Evolutionary conservation across 2,113 vertebrate genomes (phyloP).

Genomic region (Aramus guarauna): DNA sequence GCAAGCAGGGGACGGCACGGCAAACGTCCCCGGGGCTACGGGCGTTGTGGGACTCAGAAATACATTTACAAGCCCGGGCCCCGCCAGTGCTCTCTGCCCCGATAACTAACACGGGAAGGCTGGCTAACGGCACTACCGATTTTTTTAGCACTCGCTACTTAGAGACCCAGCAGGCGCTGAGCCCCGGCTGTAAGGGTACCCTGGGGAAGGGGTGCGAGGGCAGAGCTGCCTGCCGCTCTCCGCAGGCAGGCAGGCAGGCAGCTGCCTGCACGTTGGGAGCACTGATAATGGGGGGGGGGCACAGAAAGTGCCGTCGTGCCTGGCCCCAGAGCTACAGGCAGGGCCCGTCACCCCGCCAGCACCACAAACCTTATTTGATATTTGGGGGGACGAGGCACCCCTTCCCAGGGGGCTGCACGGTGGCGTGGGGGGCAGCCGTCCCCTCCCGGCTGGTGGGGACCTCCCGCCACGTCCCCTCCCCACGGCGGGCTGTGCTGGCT

Average conservation of each 20-base stretch:
- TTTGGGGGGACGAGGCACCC: neutral
- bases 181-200: neutral
- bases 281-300: neutral
- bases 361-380: neutral
- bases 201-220: neutral
- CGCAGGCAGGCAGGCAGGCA: neutral
- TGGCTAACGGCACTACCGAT: neutral
- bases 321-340: neutral
- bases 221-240: neutral
- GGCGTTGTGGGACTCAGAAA: neutral
- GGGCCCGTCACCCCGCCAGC: neutral
- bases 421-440: neutral
- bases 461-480: neutral
- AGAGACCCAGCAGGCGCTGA: neutral
- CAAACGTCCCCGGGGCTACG: neutral
- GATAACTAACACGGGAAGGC: neutral
- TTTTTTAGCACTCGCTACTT: neutral
- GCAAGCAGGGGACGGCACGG: neutral
- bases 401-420: neutral
- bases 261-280: neutral
- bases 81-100: accelerated
- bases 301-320: neutral
- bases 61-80: neutral
- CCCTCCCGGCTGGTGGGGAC: neutral
- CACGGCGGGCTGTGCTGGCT: neutral